Percentiles rank a stretch among this genome's conserved stretches.
Conservation (phyloP, 1,140 invertebrate genomes). For the Schlechtendalia chinensis region DNA sequence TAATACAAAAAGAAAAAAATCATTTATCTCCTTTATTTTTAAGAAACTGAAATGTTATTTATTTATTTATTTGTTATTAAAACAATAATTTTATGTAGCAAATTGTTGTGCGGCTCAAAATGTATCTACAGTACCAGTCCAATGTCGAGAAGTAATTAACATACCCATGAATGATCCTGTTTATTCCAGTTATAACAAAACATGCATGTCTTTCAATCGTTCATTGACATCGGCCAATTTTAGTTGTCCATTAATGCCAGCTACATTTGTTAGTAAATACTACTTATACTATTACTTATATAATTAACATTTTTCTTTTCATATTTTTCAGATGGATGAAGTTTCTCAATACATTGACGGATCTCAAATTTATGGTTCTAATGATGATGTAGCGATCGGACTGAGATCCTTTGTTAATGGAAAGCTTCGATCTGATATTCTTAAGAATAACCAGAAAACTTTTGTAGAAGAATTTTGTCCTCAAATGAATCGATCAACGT, state of each 20-base stretch:
- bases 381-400: conserved; percentile 58
- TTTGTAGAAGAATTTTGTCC: conserved; percentile 29
- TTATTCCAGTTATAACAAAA: conserved; percentile 66
- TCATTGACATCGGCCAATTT: conserved; percentile 70
- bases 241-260: conserved; percentile 58
- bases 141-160: conserved; percentile 63
- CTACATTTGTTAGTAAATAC: conserved; percentile 28
- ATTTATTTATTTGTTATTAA: too few relatives aligned
- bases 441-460: not conserved
- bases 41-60: too few relatives aligned
- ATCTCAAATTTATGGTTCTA: conserved; percentile 71
- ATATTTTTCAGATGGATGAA: conserved; percentile 65
- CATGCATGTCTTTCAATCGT: conserved; percentile 83
- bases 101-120: conserved; percentile 31
- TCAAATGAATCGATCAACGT: conserved; percentile 20
- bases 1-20: not conserved
- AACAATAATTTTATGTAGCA: not conserved
- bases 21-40: too few relatives aligned
- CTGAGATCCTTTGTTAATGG: conserved; percentile 62
- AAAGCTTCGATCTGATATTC: conserved; percentile 2
- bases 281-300: not conserved
- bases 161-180: conserved; percentile 79
- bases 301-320: not conserved
- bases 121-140: not conserved
- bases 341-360: conserved; percentile 73